Conservation (phyloP, 2,797 vertebrate genomes). For the Falco concolor region DNA sequence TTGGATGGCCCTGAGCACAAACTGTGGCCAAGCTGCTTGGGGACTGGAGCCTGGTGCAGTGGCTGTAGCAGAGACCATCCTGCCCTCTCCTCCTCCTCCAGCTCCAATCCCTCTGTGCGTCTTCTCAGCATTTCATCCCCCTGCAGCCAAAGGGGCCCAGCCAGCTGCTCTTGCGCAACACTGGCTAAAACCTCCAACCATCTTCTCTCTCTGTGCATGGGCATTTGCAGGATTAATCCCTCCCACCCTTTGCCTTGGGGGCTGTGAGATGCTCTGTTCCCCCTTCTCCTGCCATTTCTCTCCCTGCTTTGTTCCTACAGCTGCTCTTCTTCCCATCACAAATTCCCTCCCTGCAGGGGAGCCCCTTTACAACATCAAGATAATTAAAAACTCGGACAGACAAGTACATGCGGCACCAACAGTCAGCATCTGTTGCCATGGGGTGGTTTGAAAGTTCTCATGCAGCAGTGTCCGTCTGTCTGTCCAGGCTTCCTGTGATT, state of each 20-base stretch:
- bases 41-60: fast-evolving
- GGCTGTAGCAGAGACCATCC: not conserved
- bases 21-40: fast-evolving
- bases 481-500: not conserved
- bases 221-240: not conserved
- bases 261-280: not conserved
- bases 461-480: not conserved
- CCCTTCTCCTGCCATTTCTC: not conserved
- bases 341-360: not conserved
- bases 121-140: fast-evolving
- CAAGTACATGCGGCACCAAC: fast-evolving
- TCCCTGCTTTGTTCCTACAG: not conserved
- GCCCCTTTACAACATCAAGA: not conserved
- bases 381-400: not conserved
- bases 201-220: not conserved
- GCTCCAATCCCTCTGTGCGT: not conserved
- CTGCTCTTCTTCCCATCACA: not conserved
- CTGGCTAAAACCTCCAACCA: fast-evolving
- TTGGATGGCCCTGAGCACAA: not conserved
- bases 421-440: not conserved
- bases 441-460: not conserved
- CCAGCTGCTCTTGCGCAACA: not conserved
- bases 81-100: not conserved
- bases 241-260: fast-evolving
- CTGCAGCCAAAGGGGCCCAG: not conserved